These are phyloP conservation scores for Pimephales promelas DNA, from an alignment of 2,113 vertebrate genomes.

Conservation along the genomic window DNA sequence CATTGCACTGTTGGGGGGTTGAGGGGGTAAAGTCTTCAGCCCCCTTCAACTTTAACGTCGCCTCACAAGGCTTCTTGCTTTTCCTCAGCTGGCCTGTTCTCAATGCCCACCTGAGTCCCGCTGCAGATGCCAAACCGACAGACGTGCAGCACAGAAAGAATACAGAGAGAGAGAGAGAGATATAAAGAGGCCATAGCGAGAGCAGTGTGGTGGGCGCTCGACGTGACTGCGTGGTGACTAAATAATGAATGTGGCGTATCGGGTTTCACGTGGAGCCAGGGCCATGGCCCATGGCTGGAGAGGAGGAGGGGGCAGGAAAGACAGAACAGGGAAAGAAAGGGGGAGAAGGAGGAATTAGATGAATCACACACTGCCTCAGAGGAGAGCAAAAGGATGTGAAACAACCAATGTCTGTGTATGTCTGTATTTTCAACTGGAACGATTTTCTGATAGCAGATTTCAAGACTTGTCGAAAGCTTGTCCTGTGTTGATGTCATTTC, in stretches of 20 bases:
- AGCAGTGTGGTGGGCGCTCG: conserved; percentile 68
- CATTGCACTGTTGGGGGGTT: conserved; percentile 61
- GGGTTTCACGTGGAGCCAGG: conserved; percentile 74
- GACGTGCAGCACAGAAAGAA: conserved; percentile 38
- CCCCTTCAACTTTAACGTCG: conserved; percentile 19
- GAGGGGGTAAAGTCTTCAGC: conserved; percentile 24
- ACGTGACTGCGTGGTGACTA: conserved; percentile 75
- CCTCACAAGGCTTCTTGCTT: conserved; percentile 5
- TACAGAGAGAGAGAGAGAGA: conserved; percentile 27
- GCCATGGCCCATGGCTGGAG: conserved; percentile 65
- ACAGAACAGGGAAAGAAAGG: conserved; percentile 33
- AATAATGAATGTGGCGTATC: conserved; percentile 82
- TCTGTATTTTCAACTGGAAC: not conserved
- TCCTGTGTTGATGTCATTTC: not conserved
- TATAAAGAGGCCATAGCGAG: conserved; percentile 43
- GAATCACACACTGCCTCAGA: conserved; percentile 35
- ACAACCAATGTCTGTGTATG: not conserved
- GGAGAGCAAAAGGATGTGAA: conserved; percentile 20
- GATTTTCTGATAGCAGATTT: not conserved
- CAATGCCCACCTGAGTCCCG: conserved; percentile 41
- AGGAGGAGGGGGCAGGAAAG: conserved; percentile 52
- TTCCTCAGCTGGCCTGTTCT: conserved; percentile 40
- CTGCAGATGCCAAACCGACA: conserved; percentile 22
- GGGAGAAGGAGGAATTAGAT: conserved; percentile 41
- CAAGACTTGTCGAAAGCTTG: not conserved